phyloP scores from a whole-genome alignment of 2,888 invertebrate genomes.

The Synanthedon vespiformis region DNA sequence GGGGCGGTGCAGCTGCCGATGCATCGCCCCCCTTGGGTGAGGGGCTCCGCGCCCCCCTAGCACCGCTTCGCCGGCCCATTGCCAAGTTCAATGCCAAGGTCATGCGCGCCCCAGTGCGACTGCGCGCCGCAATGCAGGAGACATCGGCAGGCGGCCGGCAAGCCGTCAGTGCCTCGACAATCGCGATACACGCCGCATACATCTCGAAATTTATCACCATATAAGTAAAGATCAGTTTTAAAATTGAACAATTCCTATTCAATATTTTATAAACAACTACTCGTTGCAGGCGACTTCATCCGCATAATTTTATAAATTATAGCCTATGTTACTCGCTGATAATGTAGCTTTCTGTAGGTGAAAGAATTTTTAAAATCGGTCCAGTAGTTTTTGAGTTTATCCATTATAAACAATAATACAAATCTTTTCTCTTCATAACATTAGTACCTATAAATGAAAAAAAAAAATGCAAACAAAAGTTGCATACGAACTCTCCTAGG shows the following conservation, averaged over 20 bases:
- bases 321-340: no score
- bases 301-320: no score
- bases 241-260: neutral
- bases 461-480: no score
- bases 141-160: slow-evolving; percentile 47
- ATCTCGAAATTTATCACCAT: slow-evolving; percentile 30
- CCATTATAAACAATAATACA: no score
- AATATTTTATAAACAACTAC: no score
- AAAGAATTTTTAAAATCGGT: no score
- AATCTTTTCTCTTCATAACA: no score
- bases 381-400: no score
- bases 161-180: slow-evolving; percentile 58
- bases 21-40: slow-evolving; percentile 41
- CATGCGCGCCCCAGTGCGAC: slow-evolving; percentile 74
- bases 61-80: slow-evolving; percentile 59
- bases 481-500: slow-evolving; percentile 19
- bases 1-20: slow-evolving; percentile 64
- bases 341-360: no score
- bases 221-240: slow-evolving; percentile 12
- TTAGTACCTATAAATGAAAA: no score
- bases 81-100: slow-evolving; percentile 89
- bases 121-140: slow-evolving; percentile 78
- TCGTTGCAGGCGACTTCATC: no score
- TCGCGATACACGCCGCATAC: slow-evolving; percentile 46
- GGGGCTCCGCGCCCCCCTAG: slow-evolving; percentile 15